Evolutionary conservation across 35 echinoderm and acorn worm genomes (phyloP).

Genomic region (Apostichopus californicus): DNA sequence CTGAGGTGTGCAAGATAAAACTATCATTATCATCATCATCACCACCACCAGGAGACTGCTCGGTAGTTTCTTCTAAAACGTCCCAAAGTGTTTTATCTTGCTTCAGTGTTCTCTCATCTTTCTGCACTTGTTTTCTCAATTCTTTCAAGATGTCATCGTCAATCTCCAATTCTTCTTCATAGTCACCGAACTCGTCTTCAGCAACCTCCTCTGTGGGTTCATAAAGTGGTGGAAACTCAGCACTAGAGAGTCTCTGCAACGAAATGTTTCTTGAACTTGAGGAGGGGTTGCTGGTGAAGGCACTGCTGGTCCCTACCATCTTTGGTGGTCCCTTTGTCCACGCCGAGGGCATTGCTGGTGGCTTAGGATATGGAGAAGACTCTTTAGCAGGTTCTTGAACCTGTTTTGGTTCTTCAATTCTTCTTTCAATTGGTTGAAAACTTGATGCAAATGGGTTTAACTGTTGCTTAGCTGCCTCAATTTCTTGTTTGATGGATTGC

Average conservation of each 20-base stretch:
- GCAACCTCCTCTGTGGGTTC: background rate
- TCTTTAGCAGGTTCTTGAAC: background rate
- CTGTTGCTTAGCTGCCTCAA: conserved; percentile 59
- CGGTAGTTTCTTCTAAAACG: background rate
- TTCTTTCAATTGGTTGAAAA: conserved; percentile 27
- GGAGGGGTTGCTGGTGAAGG: background rate
- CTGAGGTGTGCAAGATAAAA: conserved; percentile 1
- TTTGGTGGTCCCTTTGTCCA: conserved; percentile 12
- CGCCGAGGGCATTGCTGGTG: conserved; percentile 11
- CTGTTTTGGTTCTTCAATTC: background rate
- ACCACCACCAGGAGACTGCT: conserved; percentile 5
- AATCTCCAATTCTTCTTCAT: conserved; percentile 72
- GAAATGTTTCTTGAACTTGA: background rate
- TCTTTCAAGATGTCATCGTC: conserved; percentile 78
- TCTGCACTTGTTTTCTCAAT: conserved; percentile 61
- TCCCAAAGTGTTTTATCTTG: conserved; percentile 16
- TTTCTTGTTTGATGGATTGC: conserved; percentile 66
- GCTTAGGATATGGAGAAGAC: conserved; percentile 60
- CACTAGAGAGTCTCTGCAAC: conserved; percentile 44
- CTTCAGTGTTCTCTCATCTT: conserved; percentile 45
- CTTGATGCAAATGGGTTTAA: conserved; percentile 66
- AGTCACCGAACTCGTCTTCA: conserved; percentile 68
- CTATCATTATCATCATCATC: conserved; percentile 33
- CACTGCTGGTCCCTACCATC: background rate
- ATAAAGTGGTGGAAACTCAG: conserved; percentile 59